These are phyloP conservation scores for Patella vulgata DNA, from an alignment of 1,140 invertebrate species.

Conservation along the genomic window DNA sequence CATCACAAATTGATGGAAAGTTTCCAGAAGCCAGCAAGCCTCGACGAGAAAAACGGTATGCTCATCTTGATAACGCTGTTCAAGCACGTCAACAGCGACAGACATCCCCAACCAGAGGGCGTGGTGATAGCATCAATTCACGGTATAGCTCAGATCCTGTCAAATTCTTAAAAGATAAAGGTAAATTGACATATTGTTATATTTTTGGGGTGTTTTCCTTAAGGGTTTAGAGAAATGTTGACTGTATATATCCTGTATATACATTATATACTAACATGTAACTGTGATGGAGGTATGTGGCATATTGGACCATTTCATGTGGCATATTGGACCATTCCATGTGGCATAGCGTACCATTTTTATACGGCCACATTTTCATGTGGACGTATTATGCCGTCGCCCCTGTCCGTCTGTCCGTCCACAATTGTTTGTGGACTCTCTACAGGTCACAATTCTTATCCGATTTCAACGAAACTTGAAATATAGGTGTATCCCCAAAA, in stretches of 20 bases:
- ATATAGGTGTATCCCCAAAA: too few relatives aligned
- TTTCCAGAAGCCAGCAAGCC: slow-evolving; percentile 30
- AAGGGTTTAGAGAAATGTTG: not conserved
- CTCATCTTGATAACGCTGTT: slow-evolving; percentile 63
- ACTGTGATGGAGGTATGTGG: slow-evolving; percentile 26
- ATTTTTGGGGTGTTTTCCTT: not conserved
- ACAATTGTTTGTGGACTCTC: too few relatives aligned
- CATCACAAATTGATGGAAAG: too few relatives aligned
- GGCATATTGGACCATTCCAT: too few relatives aligned
- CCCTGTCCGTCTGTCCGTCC: too few relatives aligned
- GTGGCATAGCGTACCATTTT: not conserved
- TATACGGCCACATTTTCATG: too few relatives aligned
- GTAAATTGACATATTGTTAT: slow-evolving; percentile 15
- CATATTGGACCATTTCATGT: too few relatives aligned
- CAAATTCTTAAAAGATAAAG: slow-evolving; percentile 68
- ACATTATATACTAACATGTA: not conserved
- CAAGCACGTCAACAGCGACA: slow-evolving; percentile 52
- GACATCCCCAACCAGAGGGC: slow-evolving; percentile 71
- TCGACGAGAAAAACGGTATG: slow-evolving; percentile 63
- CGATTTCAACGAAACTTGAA: too few relatives aligned
- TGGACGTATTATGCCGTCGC: too few relatives aligned
- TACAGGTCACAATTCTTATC: too few relatives aligned
- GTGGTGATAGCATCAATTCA: slow-evolving; percentile 72
- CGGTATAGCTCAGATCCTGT: slow-evolving; percentile 80
- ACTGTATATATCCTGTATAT: too few relatives aligned